Evolutionary conservation across 92 coral and sea anemone species (phyloP).

Genomic region (Pocillopora meandrina): DNA sequence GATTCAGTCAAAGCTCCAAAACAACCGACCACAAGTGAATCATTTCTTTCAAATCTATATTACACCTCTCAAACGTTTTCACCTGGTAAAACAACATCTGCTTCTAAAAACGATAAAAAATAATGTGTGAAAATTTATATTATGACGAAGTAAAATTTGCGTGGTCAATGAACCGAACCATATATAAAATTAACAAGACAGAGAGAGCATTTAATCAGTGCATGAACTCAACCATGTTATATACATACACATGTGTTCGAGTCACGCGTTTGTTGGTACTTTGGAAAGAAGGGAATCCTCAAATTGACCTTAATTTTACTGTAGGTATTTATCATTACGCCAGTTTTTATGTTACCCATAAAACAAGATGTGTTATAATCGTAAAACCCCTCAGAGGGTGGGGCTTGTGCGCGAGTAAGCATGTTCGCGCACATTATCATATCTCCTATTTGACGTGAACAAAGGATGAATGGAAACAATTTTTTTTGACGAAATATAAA

Average conservation of each 20-base stretch:
- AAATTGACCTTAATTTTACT: conserved; percentile 5
- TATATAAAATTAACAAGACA: conserved; percentile 4
- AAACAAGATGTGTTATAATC: neutral
- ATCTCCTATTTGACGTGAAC: conserved; percentile 31
- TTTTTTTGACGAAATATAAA: neutral
- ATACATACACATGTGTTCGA: neutral
- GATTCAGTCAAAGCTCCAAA: conserved; percentile 50
- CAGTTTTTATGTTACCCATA: neutral
- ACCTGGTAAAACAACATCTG: conserved; percentile 49
- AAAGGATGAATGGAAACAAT: conserved; percentile 28
- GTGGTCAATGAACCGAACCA: conserved; percentile 20
- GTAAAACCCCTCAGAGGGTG: conserved; percentile 27
- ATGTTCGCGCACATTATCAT: conserved; percentile 36
- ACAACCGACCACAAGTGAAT: conserved; percentile 56
- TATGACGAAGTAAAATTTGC: neutral
- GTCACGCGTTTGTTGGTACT: neutral
- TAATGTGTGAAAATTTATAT: neutral
- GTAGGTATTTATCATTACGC: conserved; percentile 6
- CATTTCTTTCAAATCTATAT: conserved; percentile 42
- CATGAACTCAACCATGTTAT: conserved; percentile 43
- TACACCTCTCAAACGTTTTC: conserved; percentile 13
- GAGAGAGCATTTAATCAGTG: neutral
- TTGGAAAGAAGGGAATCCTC: neutral
- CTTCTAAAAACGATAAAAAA: neutral
- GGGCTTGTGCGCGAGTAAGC: conserved; percentile 27